Evolutionary conservation across 2,113 vertebrate species (phyloP), one percentile per base, ranked within the genome.

Genomic region (Dromiciops gliroides): DNA sequence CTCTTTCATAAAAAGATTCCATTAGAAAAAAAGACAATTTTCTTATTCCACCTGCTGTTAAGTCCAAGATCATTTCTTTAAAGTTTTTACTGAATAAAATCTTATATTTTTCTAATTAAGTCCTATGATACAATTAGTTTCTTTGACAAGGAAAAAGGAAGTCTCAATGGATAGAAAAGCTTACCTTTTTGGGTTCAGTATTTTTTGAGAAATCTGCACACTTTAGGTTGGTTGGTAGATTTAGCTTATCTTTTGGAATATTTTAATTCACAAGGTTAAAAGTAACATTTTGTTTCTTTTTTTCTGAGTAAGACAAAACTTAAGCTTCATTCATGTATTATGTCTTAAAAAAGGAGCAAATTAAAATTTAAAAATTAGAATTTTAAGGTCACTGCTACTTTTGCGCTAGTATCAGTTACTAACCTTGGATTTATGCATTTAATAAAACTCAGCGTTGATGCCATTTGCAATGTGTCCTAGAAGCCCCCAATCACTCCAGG

Each of bases 1-100:
- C 95, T 83, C 88, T 92, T 89, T 97, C 31, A 28, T 83, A 94
- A 51, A 96, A 97, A 56, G 9, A 90, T 83, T 96, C 50, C 10
- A 48, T 23, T 50, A 92, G 51, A 8, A 97, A 92, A 60, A 14
- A 97, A 94, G 88, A 90, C 22, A 28, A 48, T 83, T 4, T 31
- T 93, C 52, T 51, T 24, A 28, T 92, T n/a, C 48, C 3, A 93
- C 31, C 5, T 8, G 90, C 3, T 94, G 7, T 90, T 96, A 96
- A 53, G 90, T 25, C 8, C 91, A 52, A 50, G 51, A 0, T 53
- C 88, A 51, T 48, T 11, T 24, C 51, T 91, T 90, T 48, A 89
- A 97, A 37, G 5, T 95, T 7, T 23, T 10, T 37, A 53, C 8
- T 25, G 37, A 48, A 16, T 31, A 67, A 6, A n/a, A 83, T 25